A percentile compares a stretch with the other conserved stretches of the same genome.
phyloP scores from a whole-genome alignment of 2,888 invertebrate species.

The Catocala nupta region DNA sequence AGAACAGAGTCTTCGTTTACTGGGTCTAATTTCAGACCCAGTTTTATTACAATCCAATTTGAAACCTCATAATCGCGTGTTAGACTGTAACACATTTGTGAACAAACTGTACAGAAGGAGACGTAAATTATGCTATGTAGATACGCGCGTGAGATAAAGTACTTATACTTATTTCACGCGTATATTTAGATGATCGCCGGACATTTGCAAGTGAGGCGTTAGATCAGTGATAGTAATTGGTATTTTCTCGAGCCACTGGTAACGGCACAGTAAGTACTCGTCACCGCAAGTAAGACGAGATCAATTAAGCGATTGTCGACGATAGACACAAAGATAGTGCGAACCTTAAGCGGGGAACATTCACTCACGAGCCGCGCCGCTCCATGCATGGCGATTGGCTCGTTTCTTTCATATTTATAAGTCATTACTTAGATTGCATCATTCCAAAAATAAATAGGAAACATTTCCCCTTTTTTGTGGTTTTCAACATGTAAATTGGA shows the following conservation, averaged over 20 bases:
- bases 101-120: no score
- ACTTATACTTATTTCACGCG: no score
- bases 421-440: conserved; percentile 25
- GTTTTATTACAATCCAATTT: no score
- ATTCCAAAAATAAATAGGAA: not conserved
- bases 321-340: conserved; percentile 50
- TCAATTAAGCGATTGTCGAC: conserved; percentile 67
- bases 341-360: conserved; percentile 32
- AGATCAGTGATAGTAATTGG: conserved; percentile 59
- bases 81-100: no score
- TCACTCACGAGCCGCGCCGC: conserved; percentile 23
- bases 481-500: conserved; percentile 17
- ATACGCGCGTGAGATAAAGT: no score
- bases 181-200: no score
- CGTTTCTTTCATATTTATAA: conserved; percentile 22
- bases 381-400: conserved; percentile 13
- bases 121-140: no score
- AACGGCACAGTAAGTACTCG: conserved; percentile 61
- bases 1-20: no score
- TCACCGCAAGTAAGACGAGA: conserved; percentile 56
- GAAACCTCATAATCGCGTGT: no score
- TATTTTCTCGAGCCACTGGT: conserved; percentile 52
- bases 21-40: no score
- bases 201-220: conserved; percentile 25
- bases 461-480: not conserved